Evolutionary conservation across 2,113 vertebrate species (phyloP).

Genomic region (Paramormyrops kingsleyae): DNA sequence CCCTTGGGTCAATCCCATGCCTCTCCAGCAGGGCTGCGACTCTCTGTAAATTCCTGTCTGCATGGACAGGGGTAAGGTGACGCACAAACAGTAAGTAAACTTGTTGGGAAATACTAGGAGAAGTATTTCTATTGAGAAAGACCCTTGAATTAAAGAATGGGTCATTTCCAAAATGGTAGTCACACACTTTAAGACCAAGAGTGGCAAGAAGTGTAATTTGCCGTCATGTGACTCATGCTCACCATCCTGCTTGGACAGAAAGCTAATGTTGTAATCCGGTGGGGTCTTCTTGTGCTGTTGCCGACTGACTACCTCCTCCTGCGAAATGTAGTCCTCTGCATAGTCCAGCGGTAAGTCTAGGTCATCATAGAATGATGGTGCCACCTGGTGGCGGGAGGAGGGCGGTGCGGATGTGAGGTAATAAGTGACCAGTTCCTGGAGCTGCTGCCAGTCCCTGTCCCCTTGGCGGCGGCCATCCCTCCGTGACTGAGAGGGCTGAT

Average conservation of each 20-base stretch:
- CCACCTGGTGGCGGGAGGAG: conserved; percentile 45
- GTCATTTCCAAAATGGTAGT: background rate
- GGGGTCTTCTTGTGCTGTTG: conserved; percentile 47
- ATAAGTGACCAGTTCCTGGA: conserved; percentile 73
- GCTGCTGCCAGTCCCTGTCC: conserved; percentile 69
- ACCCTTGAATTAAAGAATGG: background rate
- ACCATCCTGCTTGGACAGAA: conserved; percentile 48
- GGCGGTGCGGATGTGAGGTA: conserved; percentile 72
- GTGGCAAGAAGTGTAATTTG: background rate
- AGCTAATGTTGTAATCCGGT: conserved; percentile 41
- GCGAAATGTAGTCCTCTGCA: conserved; percentile 52
- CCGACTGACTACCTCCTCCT: conserved; percentile 45
- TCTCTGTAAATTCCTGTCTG: conserved; percentile 62
- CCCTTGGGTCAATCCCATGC: conserved; percentile 68
- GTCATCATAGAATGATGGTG: conserved; percentile 49
- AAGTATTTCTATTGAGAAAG: background rate
- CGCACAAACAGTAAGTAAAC: background rate
- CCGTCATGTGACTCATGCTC: conserved; percentile 23
- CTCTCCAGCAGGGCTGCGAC: conserved; percentile 66
- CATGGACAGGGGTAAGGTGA: conserved; percentile 18
- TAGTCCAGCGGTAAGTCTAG: conserved; percentile 62
- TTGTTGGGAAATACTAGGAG: background rate
- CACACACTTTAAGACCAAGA: background rate
- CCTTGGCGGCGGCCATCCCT: conserved; percentile 54
- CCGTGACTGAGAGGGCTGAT: conserved; percentile 60